phyloP scores from a whole-genome alignment of 2,797 vertebrate species.

The Cuniculus paca region DNA sequence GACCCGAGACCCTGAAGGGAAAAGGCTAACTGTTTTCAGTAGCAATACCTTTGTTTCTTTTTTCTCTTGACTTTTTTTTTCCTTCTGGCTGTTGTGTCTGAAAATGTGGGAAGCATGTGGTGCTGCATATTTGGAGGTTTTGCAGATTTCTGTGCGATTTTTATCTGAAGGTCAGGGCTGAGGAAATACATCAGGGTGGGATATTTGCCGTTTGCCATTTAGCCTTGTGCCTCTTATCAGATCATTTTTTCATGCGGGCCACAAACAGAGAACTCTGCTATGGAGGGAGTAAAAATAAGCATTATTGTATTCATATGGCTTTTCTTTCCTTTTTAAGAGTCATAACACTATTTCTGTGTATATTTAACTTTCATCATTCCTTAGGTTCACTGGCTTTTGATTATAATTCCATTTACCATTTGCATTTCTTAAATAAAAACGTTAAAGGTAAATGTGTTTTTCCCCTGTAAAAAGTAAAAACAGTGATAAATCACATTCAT shows the following conservation, averaged over 20 bases:
- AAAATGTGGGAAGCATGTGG: conserved; percentile 76
- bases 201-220: conserved; percentile 88
- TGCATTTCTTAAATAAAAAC: conserved; percentile 76
- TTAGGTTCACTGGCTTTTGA: conserved; percentile 69
- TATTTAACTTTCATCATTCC: conserved; percentile 62
- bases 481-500: conserved; percentile 57
- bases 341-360: conserved; percentile 35
- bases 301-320: conserved; percentile 75
- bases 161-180: conserved; percentile 88
- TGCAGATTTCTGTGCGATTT: conserved; percentile 85
- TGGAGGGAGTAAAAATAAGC: conserved; percentile 81
- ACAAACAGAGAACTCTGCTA: conserved; percentile 81
- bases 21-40: conserved; percentile 76
- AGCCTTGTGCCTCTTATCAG: conserved; percentile 88
- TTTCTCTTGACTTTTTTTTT: background rate
- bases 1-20: conserved; percentile 72
- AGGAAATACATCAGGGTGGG: conserved; percentile 87
- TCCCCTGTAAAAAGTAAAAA: conserved; percentile 56
- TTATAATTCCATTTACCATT: conserved; percentile 71
- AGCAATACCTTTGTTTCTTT: conserved; percentile 78
- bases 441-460: conserved; percentile 60
- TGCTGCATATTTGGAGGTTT: conserved; percentile 85
- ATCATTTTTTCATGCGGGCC: conserved; percentile 83
- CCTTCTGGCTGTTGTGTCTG: conserved; percentile 83
- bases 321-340: conserved; percentile 67